A percentile compares a stretch with the other conserved stretches of the same genome.
phyloP scores from a whole-genome alignment of 2,888 invertebrate genomes.

The Holacanthella duospinosa region DNA sequence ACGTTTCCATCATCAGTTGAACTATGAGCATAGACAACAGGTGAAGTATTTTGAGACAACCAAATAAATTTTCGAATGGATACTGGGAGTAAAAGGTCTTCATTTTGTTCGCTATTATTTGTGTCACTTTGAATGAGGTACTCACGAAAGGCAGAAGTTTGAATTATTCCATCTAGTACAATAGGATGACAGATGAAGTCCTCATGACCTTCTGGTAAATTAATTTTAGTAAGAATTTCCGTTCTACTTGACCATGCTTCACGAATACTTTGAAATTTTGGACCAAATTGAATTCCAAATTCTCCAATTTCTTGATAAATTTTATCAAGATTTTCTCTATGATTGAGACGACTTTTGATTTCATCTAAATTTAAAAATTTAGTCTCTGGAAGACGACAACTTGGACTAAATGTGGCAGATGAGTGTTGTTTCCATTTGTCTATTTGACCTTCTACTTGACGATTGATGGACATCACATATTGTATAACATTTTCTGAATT shows the following conservation, averaged over 20 bases:
- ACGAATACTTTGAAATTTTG: conserved; percentile 17
- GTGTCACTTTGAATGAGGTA: conserved; percentile 10
- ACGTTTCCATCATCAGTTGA: conserved; percentile 12
- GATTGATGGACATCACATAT: conserved; percentile 18
- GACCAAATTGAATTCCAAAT: conserved; percentile 24
- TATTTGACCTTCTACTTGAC: conserved; percentile 10
- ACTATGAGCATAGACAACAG: conserved; percentile 18
- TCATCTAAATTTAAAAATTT: background rate
- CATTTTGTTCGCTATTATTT: conserved; percentile 12
- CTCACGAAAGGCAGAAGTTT: conserved; percentile 19
- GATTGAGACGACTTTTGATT: conserved; percentile 16
- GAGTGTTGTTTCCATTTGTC: conserved; percentile 28
- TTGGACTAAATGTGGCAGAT: conserved; percentile 20
- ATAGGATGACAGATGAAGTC: conserved; percentile 26
- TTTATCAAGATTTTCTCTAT: conserved; percentile 13
- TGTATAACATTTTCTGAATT: background rate
- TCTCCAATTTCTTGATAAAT: conserved; percentile 16
- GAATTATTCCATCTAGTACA: conserved; percentile 23
- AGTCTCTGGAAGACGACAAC: background rate
- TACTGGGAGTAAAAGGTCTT: conserved; percentile 20
- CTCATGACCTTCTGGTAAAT: conserved; percentile 11
- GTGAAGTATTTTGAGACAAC: conserved; percentile 11
- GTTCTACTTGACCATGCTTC: conserved; percentile 15
- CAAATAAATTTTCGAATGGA: conserved; percentile 18
- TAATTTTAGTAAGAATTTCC: conserved; percentile 12